Evolutionary conservation across 2,888 invertebrate genomes (phyloP), one percentile per base, ranked within the genome.

Genomic region (Xestia ashworthii): DNA sequence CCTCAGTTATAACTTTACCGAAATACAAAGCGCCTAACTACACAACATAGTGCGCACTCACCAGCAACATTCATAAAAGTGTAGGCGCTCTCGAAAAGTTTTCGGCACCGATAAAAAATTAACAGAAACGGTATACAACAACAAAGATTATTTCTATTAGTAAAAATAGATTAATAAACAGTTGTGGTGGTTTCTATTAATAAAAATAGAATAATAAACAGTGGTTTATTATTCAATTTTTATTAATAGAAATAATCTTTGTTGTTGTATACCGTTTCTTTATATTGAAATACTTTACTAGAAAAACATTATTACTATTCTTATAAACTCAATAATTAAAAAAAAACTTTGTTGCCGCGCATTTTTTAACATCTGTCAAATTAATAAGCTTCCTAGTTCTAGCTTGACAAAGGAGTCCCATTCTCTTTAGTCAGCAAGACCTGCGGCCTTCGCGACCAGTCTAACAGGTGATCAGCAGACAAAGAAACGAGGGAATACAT

Each of bases 361-460:
- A 48, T 62, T 68, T 62, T 64, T 50, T 38, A 55, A 4, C 16
- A 8, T n/a, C 22, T 64, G 22, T 14, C 41, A 70, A 44, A 19
- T 46, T 38, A 76, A 44, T 71, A 70, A 58, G 67, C 79, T 81
- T 83, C 86, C 87, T 88, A 65, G 72, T 81, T 73, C 41, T 68
- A 70, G 1, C 50, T 81, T 66, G 69, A 88, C 78, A 85, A 86
- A 88, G 80, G 50, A 64, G 66, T 80, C 69, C 83, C 85, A 80
- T 84, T 89, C 83, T 82, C 86, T 78, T 55, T 50, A n/a, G 14
- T 38, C 6, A 44, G 5, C 82, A 41, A 53, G 64, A 0, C n/a
- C 5, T 0, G 19, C n/a, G 83, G 48, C 83, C 83, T 83, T 83
- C 85, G 73, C 70, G 72, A 76, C 85, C 73, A 73, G 85, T 85